Conservation (phyloP, 1,140 invertebrate species). For the Phymastichus coffea region DNA sequence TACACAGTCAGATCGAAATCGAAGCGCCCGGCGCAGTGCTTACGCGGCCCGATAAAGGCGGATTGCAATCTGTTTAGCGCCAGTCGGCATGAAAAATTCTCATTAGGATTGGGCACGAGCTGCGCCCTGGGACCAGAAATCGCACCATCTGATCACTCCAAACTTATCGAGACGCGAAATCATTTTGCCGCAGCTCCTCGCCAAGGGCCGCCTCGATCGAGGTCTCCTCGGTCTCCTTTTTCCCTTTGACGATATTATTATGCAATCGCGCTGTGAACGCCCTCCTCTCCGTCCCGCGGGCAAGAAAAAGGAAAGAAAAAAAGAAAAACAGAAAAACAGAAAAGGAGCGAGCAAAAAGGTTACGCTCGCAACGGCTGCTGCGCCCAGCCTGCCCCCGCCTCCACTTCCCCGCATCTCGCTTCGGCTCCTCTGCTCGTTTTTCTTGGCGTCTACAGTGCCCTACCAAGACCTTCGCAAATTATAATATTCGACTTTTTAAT, state of each 20-base stretch:
- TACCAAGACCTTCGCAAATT: slow-evolving; percentile 39
- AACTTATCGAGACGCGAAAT: slow-evolving; percentile 17
- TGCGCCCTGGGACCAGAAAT: background rate
- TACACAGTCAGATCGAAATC: background rate
- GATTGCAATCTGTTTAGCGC: slow-evolving; percentile 6
- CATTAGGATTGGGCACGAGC: background rate
- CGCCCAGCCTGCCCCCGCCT: too few species aligned
- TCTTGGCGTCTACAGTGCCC: background rate
- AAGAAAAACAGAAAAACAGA: background rate
- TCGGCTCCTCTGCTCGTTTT: background rate
- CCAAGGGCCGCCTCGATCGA: background rate
- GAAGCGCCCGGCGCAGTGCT: background rate
- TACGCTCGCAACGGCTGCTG: too few species aligned
- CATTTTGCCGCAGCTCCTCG: background rate
- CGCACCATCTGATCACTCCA: background rate
- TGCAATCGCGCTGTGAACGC: background rate
- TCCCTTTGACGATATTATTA: slow-evolving; percentile 11
- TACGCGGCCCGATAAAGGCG: background rate
- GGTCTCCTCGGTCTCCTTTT: background rate
- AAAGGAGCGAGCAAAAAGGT: too few species aligned
- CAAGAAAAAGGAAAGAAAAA: background rate
- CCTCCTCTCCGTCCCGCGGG: background rate
- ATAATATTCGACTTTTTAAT: slow-evolving; percentile 50
- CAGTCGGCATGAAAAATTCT: slow-evolving; percentile 12
- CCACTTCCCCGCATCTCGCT: background rate